Evolutionary conservation across 2,797 vertebrate species (phyloP).

Genomic region (Schizopygopsis malacanthus): DNA sequence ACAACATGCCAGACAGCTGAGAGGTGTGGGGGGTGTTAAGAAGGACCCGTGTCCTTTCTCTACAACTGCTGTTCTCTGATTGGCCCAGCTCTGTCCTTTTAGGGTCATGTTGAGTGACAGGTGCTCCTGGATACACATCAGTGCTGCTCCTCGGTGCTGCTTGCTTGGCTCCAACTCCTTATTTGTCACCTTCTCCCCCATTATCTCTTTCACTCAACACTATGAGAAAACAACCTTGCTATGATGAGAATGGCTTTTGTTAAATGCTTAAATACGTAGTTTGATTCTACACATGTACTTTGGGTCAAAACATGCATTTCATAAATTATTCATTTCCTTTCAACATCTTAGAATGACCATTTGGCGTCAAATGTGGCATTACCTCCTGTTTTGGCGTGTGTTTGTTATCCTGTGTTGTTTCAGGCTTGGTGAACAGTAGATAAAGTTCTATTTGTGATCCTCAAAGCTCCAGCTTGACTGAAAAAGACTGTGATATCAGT

Average conservation of each 20-base stretch:
- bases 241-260: not conserved
- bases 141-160: slow-evolving; percentile 55
- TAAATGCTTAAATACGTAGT: too few relatives aligned
- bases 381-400: not conserved
- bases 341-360: not conserved
- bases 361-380: not conserved
- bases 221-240: slow-evolving; percentile 57
- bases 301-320: not conserved
- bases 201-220: slow-evolving; percentile 52
- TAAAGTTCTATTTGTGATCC: slow-evolving; percentile 68
- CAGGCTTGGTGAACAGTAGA: slow-evolving; percentile 33
- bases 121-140: slow-evolving; percentile 67
- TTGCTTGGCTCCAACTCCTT: slow-evolving; percentile 69
- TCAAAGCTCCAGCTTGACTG: slow-evolving; percentile 17
- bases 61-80: slow-evolving; percentile 73
- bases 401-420: slow-evolving; percentile 33
- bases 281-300: not conserved
- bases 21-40: slow-evolving; percentile 46
- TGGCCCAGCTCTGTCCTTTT: slow-evolving; percentile 82
- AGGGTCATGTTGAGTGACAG: slow-evolving; percentile 79
- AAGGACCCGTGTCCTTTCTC: slow-evolving; percentile 66
- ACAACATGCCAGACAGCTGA: slow-evolving; percentile 78
- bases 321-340: not conserved
- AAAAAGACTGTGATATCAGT: slow-evolving; percentile 17
- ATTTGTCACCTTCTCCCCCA: slow-evolving; percentile 69